Evolutionary conservation across 2,113 vertebrate genomes (phyloP), one percentile per base, ranked within the genome.

Genomic region (Amphiprion ocellaris): DNA sequence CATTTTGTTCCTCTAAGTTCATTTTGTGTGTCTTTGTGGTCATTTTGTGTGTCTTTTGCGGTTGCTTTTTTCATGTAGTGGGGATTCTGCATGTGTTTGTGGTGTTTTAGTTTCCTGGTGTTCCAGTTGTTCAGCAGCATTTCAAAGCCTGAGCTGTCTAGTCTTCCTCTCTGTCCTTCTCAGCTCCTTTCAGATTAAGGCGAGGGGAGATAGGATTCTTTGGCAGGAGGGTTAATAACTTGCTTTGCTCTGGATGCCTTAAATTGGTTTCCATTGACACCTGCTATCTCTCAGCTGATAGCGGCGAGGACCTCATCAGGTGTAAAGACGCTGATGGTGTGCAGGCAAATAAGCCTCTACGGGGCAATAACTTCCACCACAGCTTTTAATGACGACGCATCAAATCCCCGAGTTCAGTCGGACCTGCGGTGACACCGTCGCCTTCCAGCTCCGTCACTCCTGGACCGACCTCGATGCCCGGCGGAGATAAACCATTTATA

Each of bases 241-340:
- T 76, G 71, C 86, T 86, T 91, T 93, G 89, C 85, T 74, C 69
- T 83, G 87, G 89, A 90, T 24, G 41, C 69, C 62, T 80, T 87
- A 93, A 92, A 94, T 92, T 94, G 90, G 85, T 87, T 87, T 92
- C 83, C 82, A 93, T 88, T 93, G 93, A 93, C 88, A 91, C 85
- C 90, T 90, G 86, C 87, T 92, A 89, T 93, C 90, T 86, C 60
- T 71, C 49, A 61, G 74, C 74, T 26, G 92, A 94, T 91, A 87
- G 86, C 76, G 23, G 79, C 46, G 74, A 80, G 69, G 82, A 93
- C 86, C 92, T 91, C 90, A 93, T 93, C 88, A 90, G 74, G 77
- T 69, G 78, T 41, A 37, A 65, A 77, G 77, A 50, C 61, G 69
- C 77, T n/a, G 69, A 69, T 61, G 67, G 52, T 67, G 71, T 65